Evolutionary conservation across 2,888 invertebrate species (phyloP).

Genomic region (Megastigmus dorsalis): DNA sequence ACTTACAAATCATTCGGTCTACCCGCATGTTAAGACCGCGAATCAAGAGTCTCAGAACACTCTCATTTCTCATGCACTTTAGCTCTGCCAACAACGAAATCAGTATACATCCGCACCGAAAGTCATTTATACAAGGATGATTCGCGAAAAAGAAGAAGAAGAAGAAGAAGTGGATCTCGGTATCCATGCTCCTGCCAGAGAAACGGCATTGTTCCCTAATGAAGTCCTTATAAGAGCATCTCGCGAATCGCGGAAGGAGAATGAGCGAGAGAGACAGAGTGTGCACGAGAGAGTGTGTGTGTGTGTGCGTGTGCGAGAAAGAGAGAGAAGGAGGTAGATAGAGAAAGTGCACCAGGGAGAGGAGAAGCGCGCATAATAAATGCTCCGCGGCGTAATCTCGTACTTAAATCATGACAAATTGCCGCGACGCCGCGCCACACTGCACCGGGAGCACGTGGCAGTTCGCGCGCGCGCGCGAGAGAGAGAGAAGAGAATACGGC

Average conservation of each 20-base stretch:
- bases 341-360: too few relatives aligned
- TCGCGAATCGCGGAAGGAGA: slow-evolving; percentile 28
- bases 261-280: slow-evolving; percentile 46
- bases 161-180: neutral
- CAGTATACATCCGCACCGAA: too few relatives aligned
- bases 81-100: too few relatives aligned
- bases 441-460: too few relatives aligned
- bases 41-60: too few relatives aligned
- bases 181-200: too few relatives aligned
- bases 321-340: too few relatives aligned
- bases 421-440: slow-evolving; percentile 44
- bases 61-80: too few relatives aligned
- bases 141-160: slow-evolving; percentile 7
- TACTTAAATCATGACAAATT: slow-evolving; percentile 60
- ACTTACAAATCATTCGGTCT: too few relatives aligned
- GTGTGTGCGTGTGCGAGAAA: too few relatives aligned
- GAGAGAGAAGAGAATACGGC: slow-evolving; percentile 1
- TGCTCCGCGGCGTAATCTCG: slow-evolving; percentile 58
- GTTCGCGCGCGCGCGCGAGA: neutral
- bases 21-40: too few relatives aligned
- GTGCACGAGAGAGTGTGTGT: too few relatives aligned
- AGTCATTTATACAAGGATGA: slow-evolving; percentile 23
- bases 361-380: slow-evolving; percentile 56
- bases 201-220: slow-evolving; percentile 40
- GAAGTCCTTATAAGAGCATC: slow-evolving; percentile 46